These are phyloP conservation scores for Melanotaenia parkinsoni DNA, from an alignment of 2,797 vertebrate genomes.

Conservation along the genomic window DNA sequence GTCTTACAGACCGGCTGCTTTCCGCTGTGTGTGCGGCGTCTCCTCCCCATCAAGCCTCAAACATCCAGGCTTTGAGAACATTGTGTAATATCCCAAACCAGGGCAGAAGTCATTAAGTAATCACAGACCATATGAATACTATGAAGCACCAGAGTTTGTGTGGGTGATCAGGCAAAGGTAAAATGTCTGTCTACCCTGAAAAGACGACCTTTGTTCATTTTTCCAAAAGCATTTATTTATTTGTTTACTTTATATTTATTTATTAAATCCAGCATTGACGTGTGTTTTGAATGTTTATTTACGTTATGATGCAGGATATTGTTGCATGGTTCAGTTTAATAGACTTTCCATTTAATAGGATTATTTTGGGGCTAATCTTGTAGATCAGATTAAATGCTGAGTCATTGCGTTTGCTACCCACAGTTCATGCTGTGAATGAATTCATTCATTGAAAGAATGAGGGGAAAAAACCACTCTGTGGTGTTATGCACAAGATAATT, in stretches of 20 bases:
- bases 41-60: constrained; percentile 28
- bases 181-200: background rate
- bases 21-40: background rate
- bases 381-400: constrained; percentile 42
- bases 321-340: background rate
- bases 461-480: background rate
- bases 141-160: background rate
- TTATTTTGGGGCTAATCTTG: constrained; percentile 1
- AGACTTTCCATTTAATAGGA: background rate
- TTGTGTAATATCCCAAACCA: background rate
- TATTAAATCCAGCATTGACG: background rate
- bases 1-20: background rate
- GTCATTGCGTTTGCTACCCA: constrained; percentile 40
- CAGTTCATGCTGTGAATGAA: constrained; percentile 16
- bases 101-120: background rate
- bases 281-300: background rate
- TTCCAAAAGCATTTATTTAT: background rate
- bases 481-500: background rate
- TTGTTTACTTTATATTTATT: background rate
- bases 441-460: constrained; percentile 28
- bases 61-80: constrained; percentile 35
- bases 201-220: background rate
- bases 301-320: background rate
- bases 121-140: background rate
- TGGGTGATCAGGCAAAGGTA: background rate